phyloP scores from a whole-genome alignment of 2,888 invertebrate species.

The Mamestra brassicae region DNA sequence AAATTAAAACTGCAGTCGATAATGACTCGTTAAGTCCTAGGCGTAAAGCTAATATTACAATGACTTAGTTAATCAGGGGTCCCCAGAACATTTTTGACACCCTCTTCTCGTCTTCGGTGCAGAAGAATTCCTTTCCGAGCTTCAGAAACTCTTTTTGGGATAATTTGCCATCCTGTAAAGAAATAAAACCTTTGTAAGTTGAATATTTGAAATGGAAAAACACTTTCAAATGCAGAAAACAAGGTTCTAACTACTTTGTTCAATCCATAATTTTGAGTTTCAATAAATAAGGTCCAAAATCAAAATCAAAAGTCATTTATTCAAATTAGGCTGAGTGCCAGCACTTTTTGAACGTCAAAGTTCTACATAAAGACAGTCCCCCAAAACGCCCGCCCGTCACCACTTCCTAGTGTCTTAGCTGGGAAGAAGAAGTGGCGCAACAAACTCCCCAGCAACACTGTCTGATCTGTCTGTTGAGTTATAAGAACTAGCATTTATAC shows the following conservation, averaged over 20 bases:
- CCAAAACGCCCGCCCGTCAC: too few species aligned
- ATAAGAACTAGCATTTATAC: too few species aligned
- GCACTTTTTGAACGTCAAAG: too few species aligned
- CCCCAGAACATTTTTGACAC: constrained; percentile 97
- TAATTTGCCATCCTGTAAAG: constrained; percentile 93
- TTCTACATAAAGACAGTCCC: too few species aligned
- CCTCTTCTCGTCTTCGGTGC: constrained; percentile 93
- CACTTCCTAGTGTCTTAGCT: too few species aligned
- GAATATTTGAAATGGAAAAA: not conserved
- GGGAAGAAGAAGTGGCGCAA: too few species aligned
- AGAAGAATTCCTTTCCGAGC: constrained; percentile 95
- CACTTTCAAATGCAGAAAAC: not conserved
- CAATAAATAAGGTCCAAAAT: too few species aligned
- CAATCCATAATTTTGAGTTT: not conserved
- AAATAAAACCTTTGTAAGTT: not conserved
- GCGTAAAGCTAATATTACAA: constrained; percentile 39
- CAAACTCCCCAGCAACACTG: too few species aligned
- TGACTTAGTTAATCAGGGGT: constrained; percentile 91
- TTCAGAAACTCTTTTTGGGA: constrained; percentile 95
- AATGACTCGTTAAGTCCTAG: constrained; percentile 45
- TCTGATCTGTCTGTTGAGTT: too few species aligned
- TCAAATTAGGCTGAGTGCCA: too few species aligned
- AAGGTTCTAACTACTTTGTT: not conserved
- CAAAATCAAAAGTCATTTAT: too few species aligned
- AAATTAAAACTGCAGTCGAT: constrained; percentile 45